A percentile compares a stretch with the other conserved stretches of the same genome.
phyloP scores from a whole-genome alignment of 2,797 vertebrate genomes.

The Jordanella pulchra region DNA sequence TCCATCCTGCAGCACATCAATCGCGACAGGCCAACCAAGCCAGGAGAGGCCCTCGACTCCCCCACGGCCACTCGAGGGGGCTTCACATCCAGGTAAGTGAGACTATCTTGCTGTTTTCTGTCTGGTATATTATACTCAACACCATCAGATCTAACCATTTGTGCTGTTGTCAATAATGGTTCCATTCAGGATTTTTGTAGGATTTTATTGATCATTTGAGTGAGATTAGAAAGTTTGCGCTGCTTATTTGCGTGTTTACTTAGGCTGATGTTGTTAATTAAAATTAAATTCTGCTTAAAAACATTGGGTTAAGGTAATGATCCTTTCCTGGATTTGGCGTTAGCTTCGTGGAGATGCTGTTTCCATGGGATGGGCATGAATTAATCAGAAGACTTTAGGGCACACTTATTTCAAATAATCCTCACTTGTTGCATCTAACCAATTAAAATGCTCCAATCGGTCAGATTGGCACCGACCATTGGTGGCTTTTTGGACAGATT shows the following conservation, averaged over 20 bases:
- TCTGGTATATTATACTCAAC: not conserved
- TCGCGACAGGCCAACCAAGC: slow-evolving; percentile 88
- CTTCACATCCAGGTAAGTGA: slow-evolving; percentile 91
- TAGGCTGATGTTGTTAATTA: not conserved
- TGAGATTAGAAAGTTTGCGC: not conserved
- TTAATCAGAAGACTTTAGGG: not conserved
- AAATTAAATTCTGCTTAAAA: not conserved
- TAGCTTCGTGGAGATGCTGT: not conserved
- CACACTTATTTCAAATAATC: not conserved
- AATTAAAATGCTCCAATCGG: no score
- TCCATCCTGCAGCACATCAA: slow-evolving; percentile 98
- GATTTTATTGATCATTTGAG: not conserved
- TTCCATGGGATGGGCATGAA: not conserved
- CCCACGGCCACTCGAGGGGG: slow-evolving; percentile 84
- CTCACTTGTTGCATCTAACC: no score
- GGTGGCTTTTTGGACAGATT: not conserved
- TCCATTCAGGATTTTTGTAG: not conserved
- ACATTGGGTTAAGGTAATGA: not conserved
- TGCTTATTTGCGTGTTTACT: not conserved
- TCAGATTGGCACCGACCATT: not conserved
- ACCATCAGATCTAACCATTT: not conserved
- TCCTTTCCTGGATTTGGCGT: not conserved
- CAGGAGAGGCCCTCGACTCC: slow-evolving; percentile 87
- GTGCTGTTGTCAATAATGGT: not conserved
- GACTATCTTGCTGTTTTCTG: not conserved